Base-by-base conservation (phyloP, 1,140 invertebrate genomes). In the Drosophila pectinifera region DNA sequence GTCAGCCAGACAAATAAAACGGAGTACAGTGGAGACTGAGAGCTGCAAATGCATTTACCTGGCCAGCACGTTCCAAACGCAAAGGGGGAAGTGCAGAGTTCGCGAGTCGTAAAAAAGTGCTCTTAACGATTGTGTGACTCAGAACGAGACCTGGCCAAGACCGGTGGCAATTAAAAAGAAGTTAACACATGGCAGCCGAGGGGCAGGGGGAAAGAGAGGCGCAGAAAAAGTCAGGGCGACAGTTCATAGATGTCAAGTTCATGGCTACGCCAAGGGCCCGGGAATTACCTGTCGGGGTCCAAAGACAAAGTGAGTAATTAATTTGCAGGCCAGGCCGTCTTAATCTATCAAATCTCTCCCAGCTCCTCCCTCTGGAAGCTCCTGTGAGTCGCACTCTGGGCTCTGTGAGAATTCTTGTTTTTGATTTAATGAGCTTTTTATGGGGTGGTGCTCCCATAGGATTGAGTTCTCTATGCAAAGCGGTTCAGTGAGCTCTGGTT, bases 241-340 rank as follows among this genome's bases (percentile, higher is more conserved):
- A 85, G 83, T 82, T 79, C 79, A 77, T 79, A 77, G 86, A 88
- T 83, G 83, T 86, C 84, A 86, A 86, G 83, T 86, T 86, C 83
- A 88, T 80, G 83, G 83, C 45, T 82, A 68, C 61, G 49, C 18
- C 43, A 54, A 80, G 36, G 70, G 38, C 38, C 31, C 16, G 31
- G 28, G 20, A 42, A 55, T 53, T 45, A 75, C 46, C 79, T 64
- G 56, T 38, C 20, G 61, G 20, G 20, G 39, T 45, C n/a, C 42
- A 67, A 67, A 70, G 68, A 57, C 68, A 70, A 46, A 48, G 64
- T 72, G 54, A 51, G 79, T 83, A 83, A 86, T 89, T 86, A 89
- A 88, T 88, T 86, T 59, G 49, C 78, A 55, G 63, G 70, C 49
- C 49, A 53, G 22, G 49, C 8, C 79, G 62, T 76, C 75, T 82